These are phyloP conservation scores for Aplysina aerophoba DNA, from an alignment of 37 sponge, comb jelly and placozoan species.

Conservation along the genomic window DNA sequence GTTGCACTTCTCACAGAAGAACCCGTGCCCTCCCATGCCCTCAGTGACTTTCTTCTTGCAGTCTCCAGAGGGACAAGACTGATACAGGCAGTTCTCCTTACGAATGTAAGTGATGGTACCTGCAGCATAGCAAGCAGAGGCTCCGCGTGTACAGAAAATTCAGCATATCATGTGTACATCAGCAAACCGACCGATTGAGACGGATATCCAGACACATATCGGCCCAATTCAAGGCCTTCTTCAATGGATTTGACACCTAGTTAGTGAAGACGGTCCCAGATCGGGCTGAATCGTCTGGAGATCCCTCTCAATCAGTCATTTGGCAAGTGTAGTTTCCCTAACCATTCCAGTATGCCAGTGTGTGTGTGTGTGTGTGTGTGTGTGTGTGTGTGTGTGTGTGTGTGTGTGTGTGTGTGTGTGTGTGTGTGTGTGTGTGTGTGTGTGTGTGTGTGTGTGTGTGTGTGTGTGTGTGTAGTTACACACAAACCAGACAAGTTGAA, in stretches of 20 bases:
- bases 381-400: not conserved
- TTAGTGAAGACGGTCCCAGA: no score
- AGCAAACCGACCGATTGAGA: no score
- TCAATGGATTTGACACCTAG: no score
- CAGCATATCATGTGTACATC: no score
- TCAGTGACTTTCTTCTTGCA: constrained; percentile 93
- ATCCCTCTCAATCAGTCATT: no score
- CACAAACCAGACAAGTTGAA: constrained; percentile 36
- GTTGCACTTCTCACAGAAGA: constrained; percentile 90
- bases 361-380: not conserved
- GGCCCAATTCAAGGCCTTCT: no score
- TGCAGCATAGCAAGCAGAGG: no score
- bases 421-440: not conserved
- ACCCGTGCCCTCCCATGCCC: constrained; percentile 43
- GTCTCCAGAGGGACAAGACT: constrained; percentile 82
- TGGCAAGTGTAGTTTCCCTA: no score
- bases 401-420: constrained; percentile 1
- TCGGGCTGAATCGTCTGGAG: no score
- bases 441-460: not conserved
- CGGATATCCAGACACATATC: no score
- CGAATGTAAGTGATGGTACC: constrained; percentile 63
- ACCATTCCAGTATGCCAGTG: constrained; percentile 37
- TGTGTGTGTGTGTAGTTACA: not conserved
- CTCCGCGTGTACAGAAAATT: no score
- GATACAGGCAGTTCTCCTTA: constrained; percentile 85